phyloP scores from a whole-genome alignment of 2,113 vertebrate species.

The Notiomystis cincta region DNA sequence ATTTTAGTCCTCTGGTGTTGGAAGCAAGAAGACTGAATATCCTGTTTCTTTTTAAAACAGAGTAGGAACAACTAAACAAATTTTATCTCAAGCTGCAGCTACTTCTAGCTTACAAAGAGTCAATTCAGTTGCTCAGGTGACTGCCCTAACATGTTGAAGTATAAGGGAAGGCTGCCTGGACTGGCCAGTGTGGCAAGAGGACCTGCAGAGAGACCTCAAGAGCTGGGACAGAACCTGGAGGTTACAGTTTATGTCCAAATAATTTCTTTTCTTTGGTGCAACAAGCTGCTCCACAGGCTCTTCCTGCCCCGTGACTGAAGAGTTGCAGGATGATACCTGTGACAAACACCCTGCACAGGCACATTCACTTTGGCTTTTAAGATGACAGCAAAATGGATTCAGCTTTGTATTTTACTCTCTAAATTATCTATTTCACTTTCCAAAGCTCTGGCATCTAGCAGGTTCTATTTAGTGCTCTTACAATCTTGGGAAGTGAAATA shows the following conservation, averaged over 20 bases:
- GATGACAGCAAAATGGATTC: not conserved
- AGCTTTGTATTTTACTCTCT: not conserved
- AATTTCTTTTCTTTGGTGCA: not conserved
- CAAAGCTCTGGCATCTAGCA: not conserved
- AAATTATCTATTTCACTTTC: not conserved
- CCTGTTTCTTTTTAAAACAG: not conserved
- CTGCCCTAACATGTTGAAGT: not conserved
- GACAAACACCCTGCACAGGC: not conserved
- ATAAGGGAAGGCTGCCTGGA: not conserved
- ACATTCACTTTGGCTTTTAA: not conserved
- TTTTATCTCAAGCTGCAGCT: not conserved
- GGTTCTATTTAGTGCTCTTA: not conserved
- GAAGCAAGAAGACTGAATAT: not conserved
- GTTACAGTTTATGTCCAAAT: not conserved
- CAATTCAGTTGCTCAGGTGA: not conserved
- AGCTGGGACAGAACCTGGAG: not conserved
- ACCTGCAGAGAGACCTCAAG: not conserved
- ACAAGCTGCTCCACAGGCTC: accelerated
- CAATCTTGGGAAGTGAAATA: not conserved
- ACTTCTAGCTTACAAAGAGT: not conserved
- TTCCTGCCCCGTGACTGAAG: not conserved
- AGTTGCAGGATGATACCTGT: not conserved
- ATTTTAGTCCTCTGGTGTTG: not conserved
- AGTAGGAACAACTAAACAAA: not conserved
- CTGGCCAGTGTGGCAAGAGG: not conserved